Percentiles rank a stretch among this genome's conserved stretches.
Evolutionary conservation across 2,888 invertebrate species (phyloP).

Genomic region (Lepas anatifera): DNA sequence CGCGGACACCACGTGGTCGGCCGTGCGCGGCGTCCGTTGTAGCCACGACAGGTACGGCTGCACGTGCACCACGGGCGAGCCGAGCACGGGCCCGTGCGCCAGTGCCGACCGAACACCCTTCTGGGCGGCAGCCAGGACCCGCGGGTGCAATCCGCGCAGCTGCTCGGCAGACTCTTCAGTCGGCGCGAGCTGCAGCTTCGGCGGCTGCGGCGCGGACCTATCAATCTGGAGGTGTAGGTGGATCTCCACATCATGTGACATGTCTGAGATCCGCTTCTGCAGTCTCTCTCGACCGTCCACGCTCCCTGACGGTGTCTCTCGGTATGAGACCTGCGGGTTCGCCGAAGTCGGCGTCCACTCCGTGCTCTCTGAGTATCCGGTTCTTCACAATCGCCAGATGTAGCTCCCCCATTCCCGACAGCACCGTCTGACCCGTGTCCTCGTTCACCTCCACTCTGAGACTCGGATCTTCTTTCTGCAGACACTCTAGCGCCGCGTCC

Average conservation of each 20-base stretch:
- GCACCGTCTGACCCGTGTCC: constrained; percentile 75
- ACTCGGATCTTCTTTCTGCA: constrained; percentile 86
- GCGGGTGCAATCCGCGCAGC: constrained; percentile 15
- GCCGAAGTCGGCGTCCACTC: constrained; percentile 80
- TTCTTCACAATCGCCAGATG: constrained; percentile 90
- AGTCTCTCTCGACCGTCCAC: background rate
- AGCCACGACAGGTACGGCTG: constrained; percentile 63
- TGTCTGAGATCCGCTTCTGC: background rate
- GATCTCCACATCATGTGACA: background rate
- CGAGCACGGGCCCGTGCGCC: constrained; percentile 61
- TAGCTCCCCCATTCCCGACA: constrained; percentile 91
- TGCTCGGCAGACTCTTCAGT: constrained; percentile 17
- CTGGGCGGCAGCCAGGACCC: constrained; percentile 20
- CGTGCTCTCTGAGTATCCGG: constrained; percentile 73
- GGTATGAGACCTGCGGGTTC: constrained; percentile 59
- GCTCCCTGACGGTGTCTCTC: constrained; percentile 15
- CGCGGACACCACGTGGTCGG: constrained; percentile 67
- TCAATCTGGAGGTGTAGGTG: background rate
- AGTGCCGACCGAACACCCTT: constrained; percentile 19
- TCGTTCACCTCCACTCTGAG: constrained; percentile 57
- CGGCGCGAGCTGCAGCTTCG: constrained; percentile 17
- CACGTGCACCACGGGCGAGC: constrained; percentile 66
- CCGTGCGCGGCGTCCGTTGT: constrained; percentile 57
- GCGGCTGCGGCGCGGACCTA: constrained; percentile 16
- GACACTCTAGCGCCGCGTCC: constrained; percentile 63